phyloP scores from a whole-genome alignment of 2,113 vertebrate species.

The Pelobates fuscus region DNA sequence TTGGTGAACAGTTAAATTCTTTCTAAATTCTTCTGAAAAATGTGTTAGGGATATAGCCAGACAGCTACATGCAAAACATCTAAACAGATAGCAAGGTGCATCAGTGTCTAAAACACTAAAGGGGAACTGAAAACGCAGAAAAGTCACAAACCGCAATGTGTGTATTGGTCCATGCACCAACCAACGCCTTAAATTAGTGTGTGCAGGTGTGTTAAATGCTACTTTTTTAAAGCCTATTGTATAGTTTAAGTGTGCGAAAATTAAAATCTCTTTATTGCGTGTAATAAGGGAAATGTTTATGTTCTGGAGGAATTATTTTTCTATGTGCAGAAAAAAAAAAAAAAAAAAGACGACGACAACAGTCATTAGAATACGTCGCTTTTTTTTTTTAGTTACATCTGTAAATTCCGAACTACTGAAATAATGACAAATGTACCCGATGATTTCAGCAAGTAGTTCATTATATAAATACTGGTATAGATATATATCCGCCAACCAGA shows the following conservation, averaged over 20 bases:
- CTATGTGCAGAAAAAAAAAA: no score
- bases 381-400: no score
- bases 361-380: no score
- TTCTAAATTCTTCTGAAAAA: slow-evolving; percentile 67
- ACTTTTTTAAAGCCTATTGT: neutral
- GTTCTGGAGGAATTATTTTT: no score
- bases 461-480: no score
- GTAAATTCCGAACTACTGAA: no score
- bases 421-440: neutral
- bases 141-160: neutral
- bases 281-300: no score
- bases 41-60: slow-evolving; percentile 62
- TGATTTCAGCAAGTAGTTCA: neutral
- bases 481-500: no score
- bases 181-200: neutral
- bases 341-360: no score
- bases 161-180: neutral
- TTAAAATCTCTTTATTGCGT: no score
- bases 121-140: neutral
- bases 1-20: slow-evolving; percentile 53
- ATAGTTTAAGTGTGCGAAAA: neutral
- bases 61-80: neutral
- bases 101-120: neutral
- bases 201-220: neutral
- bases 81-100: neutral